Evolutionary conservation across 2,888 invertebrate species (phyloP).

Genomic region (Epinotia bilunana): DNA sequence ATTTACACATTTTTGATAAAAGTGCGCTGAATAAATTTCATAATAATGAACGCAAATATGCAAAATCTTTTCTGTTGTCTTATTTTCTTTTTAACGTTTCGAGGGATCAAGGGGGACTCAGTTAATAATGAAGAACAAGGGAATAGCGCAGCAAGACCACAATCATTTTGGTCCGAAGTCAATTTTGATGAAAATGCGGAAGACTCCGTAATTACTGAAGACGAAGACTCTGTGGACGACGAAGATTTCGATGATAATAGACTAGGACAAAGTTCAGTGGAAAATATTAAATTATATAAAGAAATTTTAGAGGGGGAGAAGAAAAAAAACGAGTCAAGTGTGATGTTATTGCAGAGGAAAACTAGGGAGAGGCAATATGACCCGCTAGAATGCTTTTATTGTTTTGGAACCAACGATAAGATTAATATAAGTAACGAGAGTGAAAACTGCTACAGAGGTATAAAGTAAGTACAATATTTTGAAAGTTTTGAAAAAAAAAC

Average conservation of each 20-base stretch:
- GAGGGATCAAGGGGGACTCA: slow-evolving; percentile 52
- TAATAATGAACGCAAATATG: slow-evolving; percentile 48
- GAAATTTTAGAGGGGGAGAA: slow-evolving; percentile 48
- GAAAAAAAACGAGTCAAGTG: slow-evolving; percentile 48
- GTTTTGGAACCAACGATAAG: not conserved
- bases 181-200: slow-evolving; percentile 52
- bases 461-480: slow-evolving; percentile 6
- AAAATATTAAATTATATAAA: slow-evolving; percentile 52
- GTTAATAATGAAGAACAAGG: slow-evolving; percentile 55
- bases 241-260: slow-evolving; percentile 56
- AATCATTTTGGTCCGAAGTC: slow-evolving; percentile 48
- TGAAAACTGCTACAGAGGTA: slow-evolving; percentile 22
- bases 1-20: slow-evolving; percentile 44
- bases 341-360: slow-evolving; percentile 49
- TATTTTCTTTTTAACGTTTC: slow-evolving; percentile 58
- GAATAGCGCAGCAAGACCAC: slow-evolving; percentile 55
- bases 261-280: slow-evolving; percentile 51
- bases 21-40: not conserved
- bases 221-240: slow-evolving; percentile 51
- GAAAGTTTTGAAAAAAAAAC: too few species aligned
- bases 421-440: not conserved
- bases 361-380: slow-evolving; percentile 48
- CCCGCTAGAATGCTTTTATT: slow-evolving; percentile 36
- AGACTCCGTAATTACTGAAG: slow-evolving; percentile 53
- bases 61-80: slow-evolving; percentile 54